phyloP scores from a whole-genome alignment of 2,888 invertebrate species.

The Leucania comma region DNA sequence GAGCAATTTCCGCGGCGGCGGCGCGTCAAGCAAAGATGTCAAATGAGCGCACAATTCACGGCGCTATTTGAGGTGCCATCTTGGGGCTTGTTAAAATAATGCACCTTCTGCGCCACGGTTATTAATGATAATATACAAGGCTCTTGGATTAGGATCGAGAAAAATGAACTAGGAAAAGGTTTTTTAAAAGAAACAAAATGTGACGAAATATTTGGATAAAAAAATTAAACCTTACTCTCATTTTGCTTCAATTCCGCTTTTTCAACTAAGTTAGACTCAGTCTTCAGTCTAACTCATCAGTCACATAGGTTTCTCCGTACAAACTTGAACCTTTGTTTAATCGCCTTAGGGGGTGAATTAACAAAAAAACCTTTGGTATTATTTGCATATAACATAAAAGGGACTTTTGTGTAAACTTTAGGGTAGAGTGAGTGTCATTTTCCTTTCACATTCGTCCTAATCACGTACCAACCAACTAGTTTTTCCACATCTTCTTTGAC shows the following conservation, averaged over 20 bases:
- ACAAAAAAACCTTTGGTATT: too few relatives aligned
- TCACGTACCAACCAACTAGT: not conserved
- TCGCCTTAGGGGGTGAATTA: too few relatives aligned
- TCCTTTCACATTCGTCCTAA: not conserved
- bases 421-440: too few relatives aligned
- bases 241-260: not conserved
- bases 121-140: constrained; percentile 37
- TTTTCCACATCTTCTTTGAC: too few relatives aligned
- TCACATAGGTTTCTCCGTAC: too few relatives aligned
- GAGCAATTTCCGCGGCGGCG: constrained; percentile 54
- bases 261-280: not conserved
- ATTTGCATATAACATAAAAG: too few relatives aligned
- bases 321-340: too few relatives aligned
- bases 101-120: constrained; percentile 28
- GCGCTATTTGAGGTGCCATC: constrained; percentile 56
- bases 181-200: not conserved
- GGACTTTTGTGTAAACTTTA: too few relatives aligned
- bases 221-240: not conserved
- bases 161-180: constrained; percentile 6
- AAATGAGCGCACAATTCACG: constrained; percentile 56
- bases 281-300: too few relatives aligned
- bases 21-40: constrained; percentile 54
- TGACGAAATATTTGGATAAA: not conserved
- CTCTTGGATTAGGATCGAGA: not conserved
- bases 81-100: constrained; percentile 58